Conservation (phyloP, 2,888 invertebrate genomes). For the Lochmaea crataegi region DNA sequence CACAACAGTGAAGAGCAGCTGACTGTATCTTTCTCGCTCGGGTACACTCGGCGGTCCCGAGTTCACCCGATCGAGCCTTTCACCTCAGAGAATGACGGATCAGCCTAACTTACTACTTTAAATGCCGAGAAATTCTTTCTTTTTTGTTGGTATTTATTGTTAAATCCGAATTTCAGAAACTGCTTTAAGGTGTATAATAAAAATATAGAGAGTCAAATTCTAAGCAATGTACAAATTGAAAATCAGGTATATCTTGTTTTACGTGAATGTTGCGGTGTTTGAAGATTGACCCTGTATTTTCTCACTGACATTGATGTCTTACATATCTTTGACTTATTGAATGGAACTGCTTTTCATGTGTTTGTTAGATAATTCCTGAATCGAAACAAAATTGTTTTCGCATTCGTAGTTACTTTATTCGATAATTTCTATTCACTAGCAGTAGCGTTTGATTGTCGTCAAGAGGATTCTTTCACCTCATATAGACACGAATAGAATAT, state of each 20-base stretch:
- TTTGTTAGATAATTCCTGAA: constrained; percentile 29
- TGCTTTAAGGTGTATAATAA: neutral
- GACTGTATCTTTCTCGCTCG: no score
- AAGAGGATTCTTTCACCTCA: constrained; percentile 48
- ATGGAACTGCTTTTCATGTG: constrained; percentile 2
- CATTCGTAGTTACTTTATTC: constrained; percentile 38
- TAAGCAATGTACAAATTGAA: neutral
- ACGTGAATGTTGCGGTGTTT: neutral
- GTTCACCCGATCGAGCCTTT: no score
- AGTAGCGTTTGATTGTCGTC: constrained; percentile 47
- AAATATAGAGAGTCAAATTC: neutral
- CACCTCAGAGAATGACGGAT: no score
- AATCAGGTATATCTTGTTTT: neutral
- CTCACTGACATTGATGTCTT: neutral
- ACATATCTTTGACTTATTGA: neutral
- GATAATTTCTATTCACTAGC: constrained; percentile 43
- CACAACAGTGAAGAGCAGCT: no score
- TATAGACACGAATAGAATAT: constrained; percentile 40
- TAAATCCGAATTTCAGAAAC: no score
- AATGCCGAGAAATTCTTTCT: no score
- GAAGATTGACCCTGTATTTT: neutral
- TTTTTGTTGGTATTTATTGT: no score
- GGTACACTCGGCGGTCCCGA: no score
- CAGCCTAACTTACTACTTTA: no score
- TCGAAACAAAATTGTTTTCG: constrained; percentile 40